These are phyloP conservation scores for Jacana jacana DNA, from an alignment of 2,113 vertebrate species.

Conservation along the genomic window DNA sequence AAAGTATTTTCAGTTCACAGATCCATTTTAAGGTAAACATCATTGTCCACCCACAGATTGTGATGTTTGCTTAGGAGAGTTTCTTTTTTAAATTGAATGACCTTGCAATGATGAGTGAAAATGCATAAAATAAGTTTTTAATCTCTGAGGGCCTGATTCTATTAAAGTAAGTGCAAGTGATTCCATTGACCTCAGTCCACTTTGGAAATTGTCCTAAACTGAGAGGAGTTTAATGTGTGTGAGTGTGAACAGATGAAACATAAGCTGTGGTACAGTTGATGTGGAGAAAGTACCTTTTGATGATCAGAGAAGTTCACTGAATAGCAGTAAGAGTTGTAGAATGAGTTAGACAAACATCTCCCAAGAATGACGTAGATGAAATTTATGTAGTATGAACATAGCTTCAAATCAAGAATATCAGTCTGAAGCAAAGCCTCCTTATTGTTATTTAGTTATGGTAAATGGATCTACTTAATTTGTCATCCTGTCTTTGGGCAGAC, in stretches of 20 bases:
- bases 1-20: constrained; percentile 40
- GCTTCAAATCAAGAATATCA: neutral
- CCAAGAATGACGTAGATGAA: neutral
- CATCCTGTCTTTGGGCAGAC: constrained; percentile 28
- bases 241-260: constrained; percentile 23
- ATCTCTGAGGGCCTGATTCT: constrained; percentile 27
- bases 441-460: neutral
- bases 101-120: neutral
- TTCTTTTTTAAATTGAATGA: constrained; percentile 8
- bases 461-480: constrained; percentile 19
- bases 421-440: neutral
- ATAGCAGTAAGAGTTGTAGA: neutral
- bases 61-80: constrained; percentile 26
- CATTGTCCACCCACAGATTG: neutral
- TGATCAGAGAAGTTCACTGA: constrained; percentile 16
- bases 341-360: constrained; percentile 17
- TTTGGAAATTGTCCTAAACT: constrained; percentile 15
- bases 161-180: neutral
- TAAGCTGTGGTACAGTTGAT: neutral
- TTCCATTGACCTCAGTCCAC: neutral
- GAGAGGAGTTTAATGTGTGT: neutral
- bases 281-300: constrained; percentile 14
- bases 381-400: neutral
- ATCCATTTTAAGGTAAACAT: constrained; percentile 54
- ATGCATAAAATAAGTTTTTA: constrained; percentile 8